Evolutionary conservation across 2,113 vertebrate genomes (phyloP), one percentile per base, ranked within the genome.

Genomic region (Coreoperca whiteheadi): DNA sequence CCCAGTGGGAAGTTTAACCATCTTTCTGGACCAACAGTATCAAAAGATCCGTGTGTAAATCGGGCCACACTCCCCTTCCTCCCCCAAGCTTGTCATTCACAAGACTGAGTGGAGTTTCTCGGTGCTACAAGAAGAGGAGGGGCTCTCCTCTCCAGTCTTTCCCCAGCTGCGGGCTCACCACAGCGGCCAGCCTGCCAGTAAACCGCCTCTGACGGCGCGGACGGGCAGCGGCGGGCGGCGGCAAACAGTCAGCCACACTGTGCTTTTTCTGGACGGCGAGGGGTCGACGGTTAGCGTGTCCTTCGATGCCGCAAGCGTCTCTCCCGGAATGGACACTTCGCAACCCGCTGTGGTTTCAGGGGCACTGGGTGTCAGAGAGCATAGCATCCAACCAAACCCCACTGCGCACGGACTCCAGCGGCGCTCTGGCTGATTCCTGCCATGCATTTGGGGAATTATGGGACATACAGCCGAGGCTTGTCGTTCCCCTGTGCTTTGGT

Each of bases 11-110:
- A 39, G n/a, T 30, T 41, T 6, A 12, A 0, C 48, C 20, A 30
- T 46, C 10, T 60, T 39, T 3, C 11, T 6, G 7, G 2, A 4
- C 14, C 23, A n/a, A 8, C 43, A 7, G 51, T 6, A 32, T 60
- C 39, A 28, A 9, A n/a, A 21, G 59, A 25, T 64, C 28, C n/a
- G n/a, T 18, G 34, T n/a, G 54, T 53, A 30, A n/a, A 53, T 32
- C 10, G 34, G 51, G 15, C 61, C 41, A 50, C 48, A 4, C 68
- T 73, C 30, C 6, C 28, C n/a, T 78, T 43, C 43, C 41, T 67
- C 14, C 59, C 21, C 57, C 54, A n/a, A n/a, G 65, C 39, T 60
- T 63, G 74, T 81, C 88, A 90, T 88, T 94, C 87, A 90, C 53
- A 73, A 86, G 70, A 76, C 32, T 76, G 10, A 41, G 51, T 28